Conservation (phyloP, 2,888 invertebrate species). For the Leptothorax acervorum region DNA sequence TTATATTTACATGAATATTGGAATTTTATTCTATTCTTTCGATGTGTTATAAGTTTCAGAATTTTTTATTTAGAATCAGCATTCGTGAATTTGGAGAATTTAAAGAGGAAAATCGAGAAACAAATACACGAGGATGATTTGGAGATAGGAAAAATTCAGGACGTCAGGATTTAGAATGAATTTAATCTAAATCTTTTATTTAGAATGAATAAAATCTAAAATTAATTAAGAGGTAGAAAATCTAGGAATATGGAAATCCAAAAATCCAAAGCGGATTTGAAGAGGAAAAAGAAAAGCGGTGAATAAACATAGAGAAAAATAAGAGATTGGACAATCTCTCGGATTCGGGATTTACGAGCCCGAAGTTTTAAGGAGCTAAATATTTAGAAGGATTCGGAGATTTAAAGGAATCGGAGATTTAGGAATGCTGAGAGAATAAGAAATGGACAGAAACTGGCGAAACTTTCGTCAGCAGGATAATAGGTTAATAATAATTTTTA, state of each 20-base stretch:
- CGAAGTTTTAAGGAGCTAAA: neutral
- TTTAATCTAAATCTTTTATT: neutral
- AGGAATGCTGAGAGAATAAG: neutral
- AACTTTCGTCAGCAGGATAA: neutral
- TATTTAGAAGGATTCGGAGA: neutral
- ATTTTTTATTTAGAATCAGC: neutral
- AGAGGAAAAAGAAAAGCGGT: neutral
- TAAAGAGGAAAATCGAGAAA: neutral
- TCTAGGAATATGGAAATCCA: neutral
- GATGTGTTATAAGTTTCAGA: neutral
- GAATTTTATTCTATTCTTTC: neutral
- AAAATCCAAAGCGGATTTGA: neutral
- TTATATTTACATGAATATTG: neutral
- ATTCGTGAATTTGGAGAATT: neutral
- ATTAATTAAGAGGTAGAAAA: neutral
- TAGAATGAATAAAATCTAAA: neutral
- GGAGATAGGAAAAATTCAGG: neutral
- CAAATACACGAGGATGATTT: neutral
- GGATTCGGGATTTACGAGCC: neutral
- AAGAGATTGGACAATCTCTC: neutral
- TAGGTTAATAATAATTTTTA: constrained; percentile 8
- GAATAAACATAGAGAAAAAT: neutral
- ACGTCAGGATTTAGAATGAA: neutral
- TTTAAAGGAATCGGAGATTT: neutral
- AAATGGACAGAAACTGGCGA: neutral